phyloP scores from a whole-genome alignment of 2,113 vertebrate genomes.

The Peromyscus maniculatus region DNA sequence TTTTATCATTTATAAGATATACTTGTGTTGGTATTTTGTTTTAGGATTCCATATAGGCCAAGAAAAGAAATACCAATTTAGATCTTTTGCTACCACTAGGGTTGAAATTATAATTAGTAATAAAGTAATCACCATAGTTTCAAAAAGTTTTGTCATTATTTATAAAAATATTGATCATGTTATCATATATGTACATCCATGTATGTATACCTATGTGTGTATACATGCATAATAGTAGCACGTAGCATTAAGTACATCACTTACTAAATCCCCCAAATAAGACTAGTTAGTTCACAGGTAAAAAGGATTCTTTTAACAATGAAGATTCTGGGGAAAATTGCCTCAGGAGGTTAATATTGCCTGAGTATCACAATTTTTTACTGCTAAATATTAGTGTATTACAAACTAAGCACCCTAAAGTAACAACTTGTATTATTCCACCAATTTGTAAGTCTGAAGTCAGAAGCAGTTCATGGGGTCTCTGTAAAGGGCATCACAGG shows the following conservation, averaged over 20 bases:
- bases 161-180: background rate
- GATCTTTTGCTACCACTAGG: background rate
- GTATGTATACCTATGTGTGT: background rate
- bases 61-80: background rate
- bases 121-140: background rate
- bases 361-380: background rate
- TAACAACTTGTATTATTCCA: too few species aligned
- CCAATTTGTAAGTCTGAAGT: background rate
- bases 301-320: background rate
- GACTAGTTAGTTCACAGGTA: background rate
- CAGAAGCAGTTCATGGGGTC: background rate
- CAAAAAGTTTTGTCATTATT: background rate
- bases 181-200: background rate
- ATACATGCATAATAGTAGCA: background rate
- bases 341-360: background rate
- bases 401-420: background rate
- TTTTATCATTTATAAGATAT: background rate
- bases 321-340: background rate
- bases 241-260: background rate
- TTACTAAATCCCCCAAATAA: background rate
- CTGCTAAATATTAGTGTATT: background rate
- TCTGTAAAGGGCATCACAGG: background rate
- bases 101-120: background rate
- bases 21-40: background rate
- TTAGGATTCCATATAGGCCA: background rate